phyloP scores from a whole-genome alignment of 1,140 invertebrate genomes.

The Palaemon carinicauda region DNA sequence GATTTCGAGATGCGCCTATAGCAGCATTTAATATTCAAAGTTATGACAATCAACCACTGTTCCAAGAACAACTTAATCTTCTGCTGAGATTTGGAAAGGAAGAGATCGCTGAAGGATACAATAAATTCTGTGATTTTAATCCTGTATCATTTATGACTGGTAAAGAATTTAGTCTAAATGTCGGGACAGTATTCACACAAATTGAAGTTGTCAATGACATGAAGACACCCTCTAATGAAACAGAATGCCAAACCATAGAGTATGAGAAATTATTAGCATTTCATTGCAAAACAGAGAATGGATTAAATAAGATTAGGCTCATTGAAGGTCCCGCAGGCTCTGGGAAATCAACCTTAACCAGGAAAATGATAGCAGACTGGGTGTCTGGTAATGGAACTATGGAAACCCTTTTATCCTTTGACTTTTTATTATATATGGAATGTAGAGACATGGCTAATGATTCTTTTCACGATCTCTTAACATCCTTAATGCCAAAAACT shows the following conservation, averaged over 20 bases:
- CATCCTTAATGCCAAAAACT: conserved; percentile 5
- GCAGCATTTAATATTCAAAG: not conserved
- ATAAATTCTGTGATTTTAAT: conserved; percentile 5
- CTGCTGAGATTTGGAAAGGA: not conserved
- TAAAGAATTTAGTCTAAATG: not conserved
- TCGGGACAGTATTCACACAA: not conserved
- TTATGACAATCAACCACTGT: not conserved
- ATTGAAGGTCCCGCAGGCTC: conserved; percentile 3
- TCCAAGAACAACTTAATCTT: not conserved
- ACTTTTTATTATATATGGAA: not conserved
- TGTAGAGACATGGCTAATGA: conserved; percentile 3
- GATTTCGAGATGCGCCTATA: not conserved
- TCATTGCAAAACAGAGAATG: too few relatives aligned
- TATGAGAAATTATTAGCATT: not conserved
- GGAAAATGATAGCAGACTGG: not conserved
- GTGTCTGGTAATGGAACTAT: not conserved
- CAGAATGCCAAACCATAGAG: not conserved
- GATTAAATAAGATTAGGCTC: not conserved
- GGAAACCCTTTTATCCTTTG: not conserved
- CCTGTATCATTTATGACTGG: conserved; percentile 12
- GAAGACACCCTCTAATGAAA: not conserved
- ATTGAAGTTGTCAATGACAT: not conserved
- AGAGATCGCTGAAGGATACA: not conserved
- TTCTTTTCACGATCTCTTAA: not conserved
- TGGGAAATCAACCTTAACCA: conserved; percentile 13